Base-by-base conservation (phyloP, 2,113 vertebrate genomes). In the Neoarius graeffei region DNA sequence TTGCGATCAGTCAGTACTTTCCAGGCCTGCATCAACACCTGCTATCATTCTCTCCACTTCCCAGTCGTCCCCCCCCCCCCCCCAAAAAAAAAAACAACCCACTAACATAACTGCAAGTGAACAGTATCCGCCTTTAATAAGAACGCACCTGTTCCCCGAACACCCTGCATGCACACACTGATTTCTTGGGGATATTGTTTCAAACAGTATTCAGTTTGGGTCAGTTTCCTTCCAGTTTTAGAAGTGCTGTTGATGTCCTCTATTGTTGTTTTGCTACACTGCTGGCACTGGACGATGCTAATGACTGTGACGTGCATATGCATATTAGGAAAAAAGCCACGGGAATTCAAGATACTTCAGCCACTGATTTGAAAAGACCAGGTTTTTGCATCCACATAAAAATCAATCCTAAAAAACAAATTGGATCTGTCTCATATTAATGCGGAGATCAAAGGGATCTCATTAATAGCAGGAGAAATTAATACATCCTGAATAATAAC, bases 361-460 rank as follows among this genome's bases (percentile, higher is more conserved):
- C 25, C 23, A 64, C 60, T 64, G 60, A 64, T 20, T 23, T 62
- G 60, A 62, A 23, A 20, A 23, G 60, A 25, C 25, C 7, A 25
- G 23, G 8, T 64, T 25, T 64, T 30, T 67, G 66, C 82, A 60
- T 91, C 30, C 79, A 77, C 60, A 64, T 23, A 25, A 64, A 60
- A 64, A 64, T 25, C 60, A 25, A 1, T 62, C 20, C 15, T 23
- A 1, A 25, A 35, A 35, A 14, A 19, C 42, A 64, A 66, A 10
- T 27, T 13, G 7, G 52, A 30, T 27, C 7, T 19, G n/a, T 35
- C 10, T 50, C 30, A 42, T 5, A n/a, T 66, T 66, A 66, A 66
- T 66, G 23, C 25, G 10, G 64, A 30, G 23, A 14, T 20, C 19
- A 62, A 11, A 52, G 42, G 50, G 59, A 50, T 7, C 57, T 7